Percentiles rank a stretch among this genome's conserved stretches.
phyloP scores from a whole-genome alignment of 1,140 invertebrate genomes.

The Pseudomyrmex cubaensis region DNA sequence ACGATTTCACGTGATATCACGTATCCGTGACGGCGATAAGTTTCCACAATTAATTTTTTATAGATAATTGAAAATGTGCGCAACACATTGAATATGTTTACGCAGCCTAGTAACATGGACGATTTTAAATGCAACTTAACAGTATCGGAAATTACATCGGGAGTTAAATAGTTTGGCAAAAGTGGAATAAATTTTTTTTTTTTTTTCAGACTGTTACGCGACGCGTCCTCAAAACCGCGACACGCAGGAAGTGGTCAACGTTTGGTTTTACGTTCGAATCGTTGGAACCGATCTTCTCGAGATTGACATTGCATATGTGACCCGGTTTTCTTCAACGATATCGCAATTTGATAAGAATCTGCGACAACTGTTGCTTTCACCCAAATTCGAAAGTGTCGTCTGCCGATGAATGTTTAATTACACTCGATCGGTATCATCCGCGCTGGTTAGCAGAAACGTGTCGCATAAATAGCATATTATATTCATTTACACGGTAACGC shows the following conservation, averaged over 20 bases:
- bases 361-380: constrained; percentile 54
- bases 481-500: constrained; percentile 1
- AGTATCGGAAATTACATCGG: too few relatives aligned
- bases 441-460: neutral
- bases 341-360: constrained; percentile 62
- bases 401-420: constrained; percentile 58
- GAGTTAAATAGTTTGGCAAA: too few relatives aligned
- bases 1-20: constrained; percentile 7
- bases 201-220: too few relatives aligned
- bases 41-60: constrained; percentile 10
- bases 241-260: constrained; percentile 25
- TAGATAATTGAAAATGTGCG: neutral
- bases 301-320: constrained; percentile 50
- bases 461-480: constrained; percentile 9
- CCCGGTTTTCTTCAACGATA: constrained; percentile 33
- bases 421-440: constrained; percentile 59
- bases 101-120: too few relatives aligned
- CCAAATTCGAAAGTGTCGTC: constrained; percentile 43
- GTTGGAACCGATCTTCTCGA: constrained; percentile 33
- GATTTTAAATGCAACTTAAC: too few relatives aligned
- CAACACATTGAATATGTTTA: neutral
- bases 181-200: too few relatives aligned
- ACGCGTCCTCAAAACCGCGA: too few relatives aligned
- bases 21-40: neutral
- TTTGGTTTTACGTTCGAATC: constrained; percentile 32